Conservation (phyloP, 2,113 vertebrate species). For the Tricholaema leucomelas region DNA sequence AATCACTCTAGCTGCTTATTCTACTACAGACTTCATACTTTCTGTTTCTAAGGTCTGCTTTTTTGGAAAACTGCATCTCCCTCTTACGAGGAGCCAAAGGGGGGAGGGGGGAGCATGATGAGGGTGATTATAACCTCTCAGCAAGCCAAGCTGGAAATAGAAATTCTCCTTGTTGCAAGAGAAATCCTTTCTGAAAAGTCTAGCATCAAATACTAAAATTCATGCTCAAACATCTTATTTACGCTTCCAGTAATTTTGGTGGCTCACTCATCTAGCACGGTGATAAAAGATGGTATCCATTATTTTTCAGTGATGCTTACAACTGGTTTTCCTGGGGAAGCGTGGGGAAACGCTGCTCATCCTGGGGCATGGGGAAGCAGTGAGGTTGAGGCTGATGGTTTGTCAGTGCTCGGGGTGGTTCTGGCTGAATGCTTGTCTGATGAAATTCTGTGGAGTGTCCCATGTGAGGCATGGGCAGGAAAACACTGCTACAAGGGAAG, state of each 20-base stretch:
- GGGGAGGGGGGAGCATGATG: too few relatives aligned
- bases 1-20: background rate
- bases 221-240: background rate
- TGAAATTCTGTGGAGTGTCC: constrained; percentile 37
- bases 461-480: constrained; percentile 38
- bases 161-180: constrained; percentile 9
- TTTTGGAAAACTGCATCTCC: constrained; percentile 14
- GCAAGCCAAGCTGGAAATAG: constrained; percentile 17
- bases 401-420: background rate
- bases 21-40: background rate
- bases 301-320: background rate
- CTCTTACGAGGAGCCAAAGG: background rate
- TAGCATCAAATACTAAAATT: background rate
- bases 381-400: background rate
- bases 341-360: background rate
- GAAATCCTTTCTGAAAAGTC: background rate
- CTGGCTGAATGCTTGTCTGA: background rate
- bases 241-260: background rate
- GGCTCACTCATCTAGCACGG: background rate
- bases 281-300: constrained; percentile 22
- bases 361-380: background rate
- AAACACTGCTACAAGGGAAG: constrained; percentile 4
- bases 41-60: constrained; percentile 42
- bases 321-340: background rate
- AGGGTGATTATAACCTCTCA: background rate